Percentiles rank a stretch among this genome's conserved stretches.
These are phyloP conservation scores for Cervus canadensis DNA, from an alignment of 2,113 vertebrate genomes.

Conservation along the genomic window DNA sequence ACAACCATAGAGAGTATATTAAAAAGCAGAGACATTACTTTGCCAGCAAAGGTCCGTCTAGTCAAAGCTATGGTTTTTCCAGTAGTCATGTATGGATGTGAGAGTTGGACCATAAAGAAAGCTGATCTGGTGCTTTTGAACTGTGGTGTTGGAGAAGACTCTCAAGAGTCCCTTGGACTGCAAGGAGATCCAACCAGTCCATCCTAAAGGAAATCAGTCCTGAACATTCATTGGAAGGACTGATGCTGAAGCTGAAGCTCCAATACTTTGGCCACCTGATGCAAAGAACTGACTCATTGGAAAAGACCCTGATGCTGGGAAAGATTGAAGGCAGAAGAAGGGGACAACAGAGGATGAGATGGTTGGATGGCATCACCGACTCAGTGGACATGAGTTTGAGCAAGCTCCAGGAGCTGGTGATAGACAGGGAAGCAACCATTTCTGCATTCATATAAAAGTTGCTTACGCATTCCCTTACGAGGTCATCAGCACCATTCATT, in stretches of 20 bases:
- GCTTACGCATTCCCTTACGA: not conserved
- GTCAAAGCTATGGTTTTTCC: not conserved
- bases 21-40: not conserved
- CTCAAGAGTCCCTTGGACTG: not conserved
- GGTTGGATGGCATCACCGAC: not conserved
- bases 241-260: not conserved
- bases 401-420: not conserved
- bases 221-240: not conserved
- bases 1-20: not conserved
- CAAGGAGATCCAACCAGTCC: not conserved
- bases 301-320: not conserved
- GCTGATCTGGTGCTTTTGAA: not conserved
- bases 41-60: not conserved
- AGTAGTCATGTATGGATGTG: not conserved
- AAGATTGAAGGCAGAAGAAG: not conserved
- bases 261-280: not conserved
- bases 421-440: not conserved
- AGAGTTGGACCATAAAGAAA: not conserved
- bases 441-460: accelerated
- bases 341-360: not conserved
- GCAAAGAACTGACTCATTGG: not conserved
- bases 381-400: not conserved
- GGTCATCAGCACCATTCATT: not conserved
- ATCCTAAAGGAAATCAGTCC: not conserved
- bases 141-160: not conserved